Base-by-base conservation (phyloP, 2,888 invertebrate genomes). In the Pheosia gnoma region DNA sequence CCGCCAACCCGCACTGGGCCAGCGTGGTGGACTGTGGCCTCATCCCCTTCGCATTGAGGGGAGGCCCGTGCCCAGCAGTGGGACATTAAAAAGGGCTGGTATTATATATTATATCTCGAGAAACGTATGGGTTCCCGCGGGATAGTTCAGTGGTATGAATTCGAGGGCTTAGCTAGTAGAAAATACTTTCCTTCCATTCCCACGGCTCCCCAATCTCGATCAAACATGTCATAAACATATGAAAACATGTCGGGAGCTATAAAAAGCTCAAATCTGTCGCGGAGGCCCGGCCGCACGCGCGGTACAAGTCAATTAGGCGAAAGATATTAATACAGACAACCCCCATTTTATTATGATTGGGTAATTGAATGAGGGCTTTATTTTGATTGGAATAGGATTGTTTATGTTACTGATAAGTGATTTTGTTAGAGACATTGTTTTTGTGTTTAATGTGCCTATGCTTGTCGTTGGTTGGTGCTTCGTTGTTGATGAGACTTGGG, bases 211-310 rank as follows among this genome's bases (percentile, higher is more conserved):
- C 60, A 66, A 59, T 58, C 59, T 57, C 61, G 63, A 58, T 53
- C 60, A 65, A 68, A 65, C 60, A 62, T 71, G 57, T 57, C 57
- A 80, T 77, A 80, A 83, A 85, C 83, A 83, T 79, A 85, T 88
- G 87, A 87, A 80, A 89, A 89, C 87, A 88, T 78, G 78, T 83
- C 82, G 77, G 79, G 71, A 61, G 74, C 80, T 73, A 77, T 67
- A 72, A 74, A 67, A 74, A 70, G 70, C 72, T 68, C 84, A 84
- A 79, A 86, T 87, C 87, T 78, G 74, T 78, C 71, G 73, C 78
- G 71, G 73, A 74, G 71, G 70, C 63, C 74, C 80, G 79, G 84
- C 85, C 88, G 82, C 84, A 84, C 82, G 79, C 86, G 86, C 74
- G 76, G 57, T 64, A 70, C 71, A 61, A 78, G 75, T 81, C 89